phyloP scores from a whole-genome alignment of 2,113 vertebrate genomes.

The Tympanuchus pallidicinctus region DNA sequence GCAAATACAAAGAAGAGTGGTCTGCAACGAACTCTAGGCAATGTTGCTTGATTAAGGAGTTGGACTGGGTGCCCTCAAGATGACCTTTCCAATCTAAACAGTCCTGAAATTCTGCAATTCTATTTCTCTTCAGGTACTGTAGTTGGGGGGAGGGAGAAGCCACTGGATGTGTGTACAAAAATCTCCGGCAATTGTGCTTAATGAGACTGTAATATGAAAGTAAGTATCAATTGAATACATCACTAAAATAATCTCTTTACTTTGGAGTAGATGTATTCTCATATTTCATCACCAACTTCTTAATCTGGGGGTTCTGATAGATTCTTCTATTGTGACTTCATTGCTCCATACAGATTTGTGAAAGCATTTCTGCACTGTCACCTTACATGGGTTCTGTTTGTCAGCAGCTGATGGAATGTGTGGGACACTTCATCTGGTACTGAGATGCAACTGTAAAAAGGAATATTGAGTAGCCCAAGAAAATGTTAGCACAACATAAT shows the following conservation, averaged over 20 bases:
- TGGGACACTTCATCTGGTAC: background rate
- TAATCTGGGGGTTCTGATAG: background rate
- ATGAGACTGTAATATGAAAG: background rate
- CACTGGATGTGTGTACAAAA: background rate
- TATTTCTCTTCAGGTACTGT: background rate
- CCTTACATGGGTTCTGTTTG: background rate
- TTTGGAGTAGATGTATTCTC: background rate
- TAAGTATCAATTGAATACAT: background rate
- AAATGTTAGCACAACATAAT: background rate
- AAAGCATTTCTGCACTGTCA: background rate
- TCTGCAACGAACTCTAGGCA: background rate
- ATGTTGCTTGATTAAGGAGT: background rate
- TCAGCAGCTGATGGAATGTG: background rate
- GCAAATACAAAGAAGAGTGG: background rate
- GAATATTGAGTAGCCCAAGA: background rate
- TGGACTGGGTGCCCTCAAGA: background rate
- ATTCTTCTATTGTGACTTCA: background rate
- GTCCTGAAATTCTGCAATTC: background rate
- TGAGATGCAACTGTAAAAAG: background rate
- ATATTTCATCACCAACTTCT: background rate
- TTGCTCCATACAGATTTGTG: background rate
- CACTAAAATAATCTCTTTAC: background rate
- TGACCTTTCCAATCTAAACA: fast-evolving
- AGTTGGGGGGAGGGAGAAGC: background rate
- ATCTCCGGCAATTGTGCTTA: background rate